Evolutionary conservation across 2,888 invertebrate genomes (phyloP).

Genomic region (Hydriomena furcata): DNA sequence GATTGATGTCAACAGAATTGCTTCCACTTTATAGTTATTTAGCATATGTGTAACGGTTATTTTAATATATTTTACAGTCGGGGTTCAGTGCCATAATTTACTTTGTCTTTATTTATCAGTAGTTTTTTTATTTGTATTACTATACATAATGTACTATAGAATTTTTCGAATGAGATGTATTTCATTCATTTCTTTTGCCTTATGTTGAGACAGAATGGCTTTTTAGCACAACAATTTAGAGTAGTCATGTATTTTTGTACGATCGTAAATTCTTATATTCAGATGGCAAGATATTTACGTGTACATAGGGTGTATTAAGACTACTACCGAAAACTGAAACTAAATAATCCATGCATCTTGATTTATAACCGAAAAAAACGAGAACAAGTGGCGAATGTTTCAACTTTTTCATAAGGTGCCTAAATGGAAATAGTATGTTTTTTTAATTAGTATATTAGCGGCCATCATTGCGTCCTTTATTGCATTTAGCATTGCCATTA

Average conservation of each 20-base stretch:
- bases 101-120: conserved; percentile 5
- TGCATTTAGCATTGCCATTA: too few species aligned
- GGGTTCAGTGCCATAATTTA: conserved; percentile 19
- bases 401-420: too few species aligned
- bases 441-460: too few species aligned
- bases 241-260: conserved; percentile 16
- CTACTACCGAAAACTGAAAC: too few species aligned
- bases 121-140: background rate
- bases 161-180: conserved; percentile 23
- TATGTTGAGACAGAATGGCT: conserved; percentile 17
- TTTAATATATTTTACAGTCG: conserved; percentile 2
- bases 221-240: conserved; percentile 28
- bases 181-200: conserved; percentile 14
- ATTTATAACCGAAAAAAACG: too few species aligned
- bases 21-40: conserved; percentile 4
- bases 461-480: too few species aligned
- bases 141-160: too few species aligned
- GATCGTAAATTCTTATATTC: conserved; percentile 6
- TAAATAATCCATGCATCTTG: too few species aligned
- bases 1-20: too few species aligned
- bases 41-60: conserved; percentile 2
- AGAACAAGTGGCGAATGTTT: too few species aligned
- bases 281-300: background rate
- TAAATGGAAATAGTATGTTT: too few species aligned
- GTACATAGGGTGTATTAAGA: background rate